Conservation (phyloP, 1,140 invertebrate genomes). For the Drosophila nebulosa region DNA sequence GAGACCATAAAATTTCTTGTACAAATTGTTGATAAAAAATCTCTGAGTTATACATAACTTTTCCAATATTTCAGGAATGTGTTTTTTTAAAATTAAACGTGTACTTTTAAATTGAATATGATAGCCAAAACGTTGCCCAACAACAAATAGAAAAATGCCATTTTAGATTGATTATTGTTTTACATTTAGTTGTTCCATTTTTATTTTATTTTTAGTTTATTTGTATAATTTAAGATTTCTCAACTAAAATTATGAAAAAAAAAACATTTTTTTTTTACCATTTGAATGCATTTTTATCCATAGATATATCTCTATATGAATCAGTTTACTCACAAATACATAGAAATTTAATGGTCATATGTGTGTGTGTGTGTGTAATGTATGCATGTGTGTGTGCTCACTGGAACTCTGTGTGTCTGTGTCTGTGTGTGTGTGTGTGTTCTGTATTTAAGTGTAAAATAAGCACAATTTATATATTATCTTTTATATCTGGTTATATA, state of each 20-base stretch:
- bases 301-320: conserved; percentile 16
- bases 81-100: too few relatives aligned
- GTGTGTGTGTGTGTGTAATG: conserved; percentile 20
- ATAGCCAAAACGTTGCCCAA: too few relatives aligned
- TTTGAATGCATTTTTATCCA: conserved; percentile 30
- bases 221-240: conserved; percentile 64
- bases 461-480: conserved; percentile 48
- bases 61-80: too few relatives aligned
- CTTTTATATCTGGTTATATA: conserved; percentile 10
- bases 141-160: conserved; percentile 3
- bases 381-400: conserved; percentile 16
- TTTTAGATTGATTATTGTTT: background rate
- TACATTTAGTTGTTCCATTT: conserved; percentile 37
- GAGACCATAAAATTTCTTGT: too few relatives aligned
- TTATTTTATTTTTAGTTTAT: conserved; percentile 43
- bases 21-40: too few relatives aligned
- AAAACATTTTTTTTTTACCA: conserved; percentile 30
- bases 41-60: too few relatives aligned
- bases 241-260: conserved; percentile 50
- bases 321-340: conserved; percentile 65
- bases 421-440: conserved; percentile 36
- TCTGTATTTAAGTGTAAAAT: conserved; percentile 64
- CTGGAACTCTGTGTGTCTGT: conserved; percentile 20
- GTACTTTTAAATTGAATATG: too few relatives aligned
- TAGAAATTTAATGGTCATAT: conserved; percentile 54